phyloP scores from a whole-genome alignment of 1,140 invertebrate species.

The Habropoda laboriosa region DNA sequence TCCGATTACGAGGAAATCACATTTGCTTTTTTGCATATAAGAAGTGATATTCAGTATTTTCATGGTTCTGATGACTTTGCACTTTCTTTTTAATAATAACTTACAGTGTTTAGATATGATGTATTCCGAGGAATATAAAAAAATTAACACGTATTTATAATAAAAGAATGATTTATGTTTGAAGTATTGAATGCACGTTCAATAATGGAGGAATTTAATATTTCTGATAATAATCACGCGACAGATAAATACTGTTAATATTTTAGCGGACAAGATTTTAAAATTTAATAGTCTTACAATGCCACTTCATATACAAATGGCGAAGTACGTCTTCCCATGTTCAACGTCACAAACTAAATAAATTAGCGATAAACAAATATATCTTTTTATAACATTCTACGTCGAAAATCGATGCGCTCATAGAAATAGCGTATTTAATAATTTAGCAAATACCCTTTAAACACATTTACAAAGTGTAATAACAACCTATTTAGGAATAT shows the following conservation, averaged over 20 bases:
- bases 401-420: conserved; percentile 48
- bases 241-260: conserved; percentile 35
- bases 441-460: conserved; percentile 48
- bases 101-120: conserved; percentile 12
- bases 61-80: conserved; percentile 7
- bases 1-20: conserved; percentile 5
- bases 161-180: conserved; percentile 18
- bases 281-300: conserved; percentile 50
- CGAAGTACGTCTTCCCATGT: conserved; percentile 63
- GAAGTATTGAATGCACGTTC: conserved; percentile 16
- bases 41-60: conserved; percentile 31
- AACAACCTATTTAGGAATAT: conserved; percentile 55
- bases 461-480: conserved; percentile 52
- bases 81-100: conserved; percentile 21
- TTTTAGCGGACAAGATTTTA: conserved; percentile 35
- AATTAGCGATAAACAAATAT: conserved; percentile 58
- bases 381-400: conserved; percentile 65
- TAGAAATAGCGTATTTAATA: conserved; percentile 53
- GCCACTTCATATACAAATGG: conserved; percentile 41
- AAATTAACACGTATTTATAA: conserved; percentile 23
- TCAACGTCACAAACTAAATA: conserved; percentile 51
- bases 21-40: conserved; percentile 38
- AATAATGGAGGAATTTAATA: conserved; percentile 35
- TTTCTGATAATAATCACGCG: conserved; percentile 28
- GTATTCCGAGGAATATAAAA: conserved; percentile 14